Conservation (phyloP, 92 coral and sea anemone species). For the Heliopora coerulea region DNA sequence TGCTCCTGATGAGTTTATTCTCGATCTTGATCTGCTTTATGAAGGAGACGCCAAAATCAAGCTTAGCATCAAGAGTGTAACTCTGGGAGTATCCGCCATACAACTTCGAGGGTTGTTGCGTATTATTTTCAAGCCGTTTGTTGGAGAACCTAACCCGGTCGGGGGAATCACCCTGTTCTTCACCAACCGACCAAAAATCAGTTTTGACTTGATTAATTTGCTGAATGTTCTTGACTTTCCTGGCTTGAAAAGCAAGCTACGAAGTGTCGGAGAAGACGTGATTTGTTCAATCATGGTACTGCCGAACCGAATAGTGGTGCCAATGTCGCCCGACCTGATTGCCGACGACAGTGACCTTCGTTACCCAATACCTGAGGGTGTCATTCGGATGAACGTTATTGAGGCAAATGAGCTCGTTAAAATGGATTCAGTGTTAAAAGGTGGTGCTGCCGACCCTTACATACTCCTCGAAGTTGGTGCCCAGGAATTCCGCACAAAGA, state of each 20-base stretch:
- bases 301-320: conserved; percentile 88
- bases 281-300: conserved; percentile 85
- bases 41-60: conserved; percentile 89
- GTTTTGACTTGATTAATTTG: conserved; percentile 83
- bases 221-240: conserved; percentile 92
- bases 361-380: conserved; percentile 96
- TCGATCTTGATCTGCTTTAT: conserved; percentile 81
- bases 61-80: conserved; percentile 70
- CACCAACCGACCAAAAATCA: conserved; percentile 86
- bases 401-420: conserved; percentile 80
- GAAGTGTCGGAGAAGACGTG: conserved; percentile 84
- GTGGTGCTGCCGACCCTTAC: conserved; percentile 94
- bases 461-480: conserved; percentile 78
- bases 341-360: conserved; percentile 87
- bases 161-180: conserved; percentile 94
- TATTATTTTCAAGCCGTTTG: conserved; percentile 88
- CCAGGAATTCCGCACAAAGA: conserved; percentile 83
- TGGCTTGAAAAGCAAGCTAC: conserved; percentile 89
- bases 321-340: conserved; percentile 78
- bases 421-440: conserved; percentile 78
- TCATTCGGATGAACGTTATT: conserved; percentile 75
- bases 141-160: conserved; percentile 81
- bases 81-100: conserved; percentile 75
- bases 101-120: conserved; percentile 79
- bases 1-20: conserved; percentile 66